These are phyloP conservation scores for Polydrusus tereticollis DNA, from an alignment of 2,888 invertebrate genomes.

Conservation along the genomic window DNA sequence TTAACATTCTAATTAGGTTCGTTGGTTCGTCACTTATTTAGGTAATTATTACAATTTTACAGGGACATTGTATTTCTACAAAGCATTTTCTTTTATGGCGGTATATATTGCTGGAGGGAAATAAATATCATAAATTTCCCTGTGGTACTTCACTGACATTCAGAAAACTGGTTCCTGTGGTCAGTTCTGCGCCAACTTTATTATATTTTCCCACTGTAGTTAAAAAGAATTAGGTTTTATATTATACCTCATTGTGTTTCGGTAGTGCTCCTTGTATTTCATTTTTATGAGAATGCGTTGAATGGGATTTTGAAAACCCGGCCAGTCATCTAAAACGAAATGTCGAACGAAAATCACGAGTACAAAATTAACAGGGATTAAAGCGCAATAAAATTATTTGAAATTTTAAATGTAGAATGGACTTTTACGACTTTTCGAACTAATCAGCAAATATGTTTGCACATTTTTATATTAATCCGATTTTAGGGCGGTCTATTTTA, in stretches of 20 bases:
- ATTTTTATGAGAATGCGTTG: slow-evolving; percentile 32
- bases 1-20: too few species aligned
- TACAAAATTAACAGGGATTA: slow-evolving; percentile 35
- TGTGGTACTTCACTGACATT: slow-evolving; percentile 5
- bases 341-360: slow-evolving; percentile 30
- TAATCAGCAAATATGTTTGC: slow-evolving; percentile 32
- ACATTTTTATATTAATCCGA: slow-evolving; percentile 29
- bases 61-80: too few species aligned
- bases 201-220: slow-evolving; percentile 31
- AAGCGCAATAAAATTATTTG: slow-evolving; percentile 32
- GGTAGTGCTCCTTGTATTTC: slow-evolving; percentile 28
- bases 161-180: slow-evolving; percentile 24
- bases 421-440: slow-evolving; percentile 31
- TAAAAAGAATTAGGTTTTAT: slow-evolving; percentile 29
- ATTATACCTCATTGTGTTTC: slow-evolving; percentile 23
- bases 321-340: slow-evolving; percentile 24
- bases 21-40: too few species aligned
- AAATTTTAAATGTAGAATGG: slow-evolving; percentile 1
- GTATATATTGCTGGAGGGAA: too few species aligned
- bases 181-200: slow-evolving; percentile 32
- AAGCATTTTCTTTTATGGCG: too few species aligned
- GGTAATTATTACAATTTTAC: too few species aligned
- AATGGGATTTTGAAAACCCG: slow-evolving; percentile 15
- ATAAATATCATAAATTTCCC: background rate
- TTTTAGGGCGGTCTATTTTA: slow-evolving; percentile 17